phyloP scores from a whole-genome alignment of 2,797 vertebrate species.

The Jordanella pulchra region DNA sequence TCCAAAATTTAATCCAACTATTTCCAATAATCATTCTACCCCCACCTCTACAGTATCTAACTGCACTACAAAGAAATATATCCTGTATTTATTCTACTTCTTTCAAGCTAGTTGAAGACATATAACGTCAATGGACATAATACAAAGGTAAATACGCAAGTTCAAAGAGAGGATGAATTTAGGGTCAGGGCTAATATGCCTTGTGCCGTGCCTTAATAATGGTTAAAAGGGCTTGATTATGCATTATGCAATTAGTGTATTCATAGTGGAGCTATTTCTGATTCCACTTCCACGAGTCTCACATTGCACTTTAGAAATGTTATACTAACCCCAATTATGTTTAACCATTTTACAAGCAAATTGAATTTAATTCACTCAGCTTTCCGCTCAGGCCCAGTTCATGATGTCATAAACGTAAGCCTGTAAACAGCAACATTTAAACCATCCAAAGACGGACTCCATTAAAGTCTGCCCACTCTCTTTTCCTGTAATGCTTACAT shows the following conservation, averaged over 20 bases:
- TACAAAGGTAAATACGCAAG: neutral
- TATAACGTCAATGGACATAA: neutral
- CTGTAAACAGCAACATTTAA: constrained; percentile 58
- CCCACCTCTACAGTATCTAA: neutral
- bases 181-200: constrained; percentile 4
- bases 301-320: constrained; percentile 12
- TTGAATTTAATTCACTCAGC: constrained; percentile 61
- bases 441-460: constrained; percentile 29
- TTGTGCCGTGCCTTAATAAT: neutral
- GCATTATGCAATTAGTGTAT: constrained; percentile 14
- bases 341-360: constrained; percentile 58
- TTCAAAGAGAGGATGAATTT: constrained; percentile 18
- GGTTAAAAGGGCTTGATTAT: constrained; percentile 4
- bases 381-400: constrained; percentile 46
- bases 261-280: constrained; percentile 2
- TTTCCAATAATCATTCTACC: neutral
- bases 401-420: constrained; percentile 72
- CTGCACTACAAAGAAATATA: neutral
- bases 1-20: neutral
- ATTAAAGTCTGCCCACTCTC: constrained; percentile 51
- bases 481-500: constrained; percentile 68
- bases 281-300: neutral
- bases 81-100: neutral
- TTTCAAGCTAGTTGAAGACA: neutral
- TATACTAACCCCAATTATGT: constrained; percentile 27